Evolutionary conservation across 1,140 invertebrate genomes (phyloP), one percentile per base, ranked within the genome.

Genomic region (Hyles vespertilio): DNA sequence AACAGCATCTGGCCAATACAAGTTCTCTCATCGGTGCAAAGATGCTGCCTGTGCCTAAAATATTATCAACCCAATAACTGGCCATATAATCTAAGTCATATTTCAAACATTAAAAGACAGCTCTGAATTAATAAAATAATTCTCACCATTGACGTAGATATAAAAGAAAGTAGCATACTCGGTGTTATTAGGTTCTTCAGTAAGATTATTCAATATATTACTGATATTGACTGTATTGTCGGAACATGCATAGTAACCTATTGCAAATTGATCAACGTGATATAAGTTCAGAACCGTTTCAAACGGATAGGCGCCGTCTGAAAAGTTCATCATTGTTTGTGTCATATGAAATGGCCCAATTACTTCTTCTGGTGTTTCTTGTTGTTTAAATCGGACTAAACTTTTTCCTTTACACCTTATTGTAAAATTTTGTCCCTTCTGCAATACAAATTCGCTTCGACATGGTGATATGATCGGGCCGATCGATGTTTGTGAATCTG

Each of bases 91-190:
- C 22, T 32, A 54, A 49, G 51, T 57, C 32, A 36, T 43, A 51
- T 56, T 56, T 51, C 9, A 11, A 34, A 33, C 34, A 53, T 8
- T 48, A 7, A 36, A 52, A 50, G 33, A 22, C 45, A 52, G 11
- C n/a, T 3, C 40, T 36, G 32, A 9, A 11, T 8, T 53, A 36
- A 36, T 11, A 53, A 53, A 40, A 11, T 11, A 9, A 33, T 45
- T 67, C 89, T 90, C 90, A 93, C 93, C 93, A 74, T 91, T 89
- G 0, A 94, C 92, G 69, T 91, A 94, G 58, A 94, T 79, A 65
- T 94, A 94, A 49, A 92, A 89, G 65, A 81, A 87, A 4, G 84
- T 58, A 45, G 81, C 63, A 51, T 91, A 90, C 59, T 87, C 80
- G 5, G 85, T 89, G 48, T 87, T 70, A 36, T 66, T 68, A 3